Evolutionary conservation across 35 echinoderm and acorn worm species (phyloP).

Genomic region (Ptychodera flava): DNA sequence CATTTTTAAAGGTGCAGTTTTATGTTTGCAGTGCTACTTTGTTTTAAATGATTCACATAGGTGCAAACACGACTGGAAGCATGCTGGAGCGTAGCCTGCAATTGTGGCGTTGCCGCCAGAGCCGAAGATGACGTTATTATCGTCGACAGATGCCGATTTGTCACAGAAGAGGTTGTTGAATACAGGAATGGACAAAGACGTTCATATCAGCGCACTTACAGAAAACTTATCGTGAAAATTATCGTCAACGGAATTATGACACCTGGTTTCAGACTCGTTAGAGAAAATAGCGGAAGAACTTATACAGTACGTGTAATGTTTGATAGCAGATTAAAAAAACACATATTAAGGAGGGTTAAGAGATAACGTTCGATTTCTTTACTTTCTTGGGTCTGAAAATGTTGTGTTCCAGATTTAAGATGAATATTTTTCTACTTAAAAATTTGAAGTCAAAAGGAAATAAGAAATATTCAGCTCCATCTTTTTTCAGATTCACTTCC

Average conservation of each 20-base stretch:
- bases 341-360: background rate
- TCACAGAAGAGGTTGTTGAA: background rate
- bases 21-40: too few species aligned
- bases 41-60: too few species aligned
- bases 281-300: background rate
- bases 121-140: background rate
- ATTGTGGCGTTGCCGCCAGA: background rate
- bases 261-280: background rate
- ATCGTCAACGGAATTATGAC: background rate
- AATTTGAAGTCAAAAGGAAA: background rate
- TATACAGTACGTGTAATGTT: background rate
- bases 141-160: background rate
- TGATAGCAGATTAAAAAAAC: background rate
- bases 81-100: background rate
- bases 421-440: background rate
- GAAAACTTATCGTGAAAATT: background rate
- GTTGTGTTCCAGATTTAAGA: background rate
- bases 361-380: too few species aligned
- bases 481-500: background rate
- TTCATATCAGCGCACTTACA: background rate
- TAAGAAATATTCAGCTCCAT: too few species aligned
- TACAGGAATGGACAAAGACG: background rate
- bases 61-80: background rate
- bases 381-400: too few species aligned
- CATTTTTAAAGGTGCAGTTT: too few species aligned